phyloP scores from a whole-genome alignment of 2,888 invertebrate species.

The Drosophila silvestris region DNA sequence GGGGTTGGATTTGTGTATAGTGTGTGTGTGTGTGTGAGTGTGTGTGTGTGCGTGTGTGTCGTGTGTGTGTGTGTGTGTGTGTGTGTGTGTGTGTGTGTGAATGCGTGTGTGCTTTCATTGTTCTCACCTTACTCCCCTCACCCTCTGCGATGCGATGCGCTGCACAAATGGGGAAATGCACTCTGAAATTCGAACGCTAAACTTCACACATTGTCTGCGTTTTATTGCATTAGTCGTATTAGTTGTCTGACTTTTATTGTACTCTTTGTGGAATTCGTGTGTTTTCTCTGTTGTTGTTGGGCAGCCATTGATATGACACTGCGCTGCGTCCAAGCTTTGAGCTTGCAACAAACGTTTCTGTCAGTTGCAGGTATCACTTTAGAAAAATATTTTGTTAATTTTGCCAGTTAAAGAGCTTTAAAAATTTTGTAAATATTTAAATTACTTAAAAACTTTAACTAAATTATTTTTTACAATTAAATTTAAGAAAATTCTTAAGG shows the following conservation, averaged over 20 bases:
- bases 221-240: constrained; percentile 71
- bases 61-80: constrained; percentile 36
- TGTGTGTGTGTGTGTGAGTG: constrained; percentile 9
- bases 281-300: constrained; percentile 11
- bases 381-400: neutral
- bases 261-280: constrained; percentile 15
- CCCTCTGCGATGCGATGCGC: constrained; percentile 40
- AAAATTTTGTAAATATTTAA: neutral
- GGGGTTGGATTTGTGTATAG: constrained; percentile 55
- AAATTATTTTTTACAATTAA: neutral
- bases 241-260: constrained; percentile 21
- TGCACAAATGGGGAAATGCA: constrained; percentile 70
- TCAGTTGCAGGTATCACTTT: constrained; percentile 25
- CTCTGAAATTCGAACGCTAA: constrained; percentile 74
- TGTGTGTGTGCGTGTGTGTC: constrained; percentile 41
- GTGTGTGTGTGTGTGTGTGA: constrained; percentile 19
- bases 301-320: constrained; percentile 23
- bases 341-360: constrained; percentile 33
- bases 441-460: neutral
- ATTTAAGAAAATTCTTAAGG: neutral
- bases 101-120: constrained; percentile 42
- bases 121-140: neutral
- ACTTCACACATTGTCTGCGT: constrained; percentile 78
- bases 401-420: neutral
- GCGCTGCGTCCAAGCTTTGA: constrained; percentile 13